Conservation (phyloP, 1,140 invertebrate genomes). For the Drosophila equinoxialis region DNA sequence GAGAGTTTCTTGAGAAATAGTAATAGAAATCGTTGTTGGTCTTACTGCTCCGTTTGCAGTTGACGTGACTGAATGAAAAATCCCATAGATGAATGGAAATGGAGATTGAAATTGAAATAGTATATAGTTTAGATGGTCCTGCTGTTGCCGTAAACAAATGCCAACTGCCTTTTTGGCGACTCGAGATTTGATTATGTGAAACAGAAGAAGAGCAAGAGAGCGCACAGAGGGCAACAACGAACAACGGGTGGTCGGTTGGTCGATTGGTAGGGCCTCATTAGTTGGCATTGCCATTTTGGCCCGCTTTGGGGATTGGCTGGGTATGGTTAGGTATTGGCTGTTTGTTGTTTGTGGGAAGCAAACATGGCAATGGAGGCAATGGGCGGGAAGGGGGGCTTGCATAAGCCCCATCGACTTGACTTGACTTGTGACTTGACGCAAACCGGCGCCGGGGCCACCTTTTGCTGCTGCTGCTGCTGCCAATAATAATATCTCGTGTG, state of each 20-base stretch:
- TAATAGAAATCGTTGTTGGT: neutral
- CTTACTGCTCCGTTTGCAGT: slow-evolving; percentile 67
- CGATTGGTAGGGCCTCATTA: slow-evolving; percentile 59
- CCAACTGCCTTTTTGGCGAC: slow-evolving; percentile 68
- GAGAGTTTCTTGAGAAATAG: neutral
- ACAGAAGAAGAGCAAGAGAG: neutral
- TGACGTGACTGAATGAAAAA: slow-evolving; percentile 66
- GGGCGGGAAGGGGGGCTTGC: slow-evolving; percentile 45
- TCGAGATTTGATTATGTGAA: slow-evolving; percentile 73
- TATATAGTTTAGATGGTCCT: slow-evolving; percentile 28
- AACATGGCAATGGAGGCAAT: neutral
- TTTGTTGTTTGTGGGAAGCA: too few species aligned
- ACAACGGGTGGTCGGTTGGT: slow-evolving; percentile 14
- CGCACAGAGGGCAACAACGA: neutral
- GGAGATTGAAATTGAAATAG: neutral
- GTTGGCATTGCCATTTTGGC: slow-evolving; percentile 67
- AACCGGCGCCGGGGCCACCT: slow-evolving; percentile 58
- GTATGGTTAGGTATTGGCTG: neutral
- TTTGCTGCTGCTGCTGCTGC: slow-evolving; percentile 45
- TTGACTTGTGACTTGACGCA: slow-evolving; percentile 66
- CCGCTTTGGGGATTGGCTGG: slow-evolving; percentile 26
- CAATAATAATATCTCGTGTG: slow-evolving; percentile 67
- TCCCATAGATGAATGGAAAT: slow-evolving; percentile 44
- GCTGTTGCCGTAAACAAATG: slow-evolving; percentile 66
- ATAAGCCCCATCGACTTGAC: slow-evolving; percentile 64